These are phyloP conservation scores for Corticium candelabrum DNA, from an alignment of 37 sponge, comb jelly and placozoan genomes.

Conservation along the genomic window DNA sequence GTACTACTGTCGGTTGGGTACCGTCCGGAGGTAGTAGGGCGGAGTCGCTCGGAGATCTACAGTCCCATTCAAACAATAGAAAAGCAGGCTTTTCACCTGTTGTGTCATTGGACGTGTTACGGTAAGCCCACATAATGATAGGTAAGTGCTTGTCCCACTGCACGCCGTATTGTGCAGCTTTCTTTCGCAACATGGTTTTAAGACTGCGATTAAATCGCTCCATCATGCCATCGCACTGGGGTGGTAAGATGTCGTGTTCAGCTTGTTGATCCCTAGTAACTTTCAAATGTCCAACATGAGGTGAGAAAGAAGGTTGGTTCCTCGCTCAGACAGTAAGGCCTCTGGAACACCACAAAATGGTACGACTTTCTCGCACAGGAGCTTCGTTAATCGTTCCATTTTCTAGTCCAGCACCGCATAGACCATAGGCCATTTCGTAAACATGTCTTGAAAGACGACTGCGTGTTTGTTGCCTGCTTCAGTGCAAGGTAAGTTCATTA, in stretches of 20 bases:
- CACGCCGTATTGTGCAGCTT: not conserved
- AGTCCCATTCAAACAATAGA: constrained; percentile 32
- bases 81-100: constrained; percentile 30
- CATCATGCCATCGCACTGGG: constrained; percentile 25
- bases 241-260: not conserved
- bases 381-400: constrained; percentile 15
- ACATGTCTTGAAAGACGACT: constrained; percentile 38
- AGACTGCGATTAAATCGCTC: constrained; percentile 24
- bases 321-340: not conserved
- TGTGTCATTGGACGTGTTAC: constrained; percentile 15
- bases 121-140: constrained; percentile 23
- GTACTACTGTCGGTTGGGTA: not conserved
- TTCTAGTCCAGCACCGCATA: constrained; percentile 45
- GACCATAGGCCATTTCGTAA: constrained; percentile 47
- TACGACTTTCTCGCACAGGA: not conserved
- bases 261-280: not conserved
- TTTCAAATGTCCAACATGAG: not conserved
- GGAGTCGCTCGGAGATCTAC: constrained; percentile 15
- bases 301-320: not conserved
- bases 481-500: constrained; percentile 36
- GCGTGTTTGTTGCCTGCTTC: constrained; percentile 1
- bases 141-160: constrained; percentile 27
- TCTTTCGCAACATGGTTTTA: constrained; percentile 25
- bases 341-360: not conserved
- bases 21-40: constrained; percentile 13